These are phyloP conservation scores for Onychomys arenicola DNA, from an alignment of 2,797 vertebrate genomes.

Conservation along the genomic window DNA sequence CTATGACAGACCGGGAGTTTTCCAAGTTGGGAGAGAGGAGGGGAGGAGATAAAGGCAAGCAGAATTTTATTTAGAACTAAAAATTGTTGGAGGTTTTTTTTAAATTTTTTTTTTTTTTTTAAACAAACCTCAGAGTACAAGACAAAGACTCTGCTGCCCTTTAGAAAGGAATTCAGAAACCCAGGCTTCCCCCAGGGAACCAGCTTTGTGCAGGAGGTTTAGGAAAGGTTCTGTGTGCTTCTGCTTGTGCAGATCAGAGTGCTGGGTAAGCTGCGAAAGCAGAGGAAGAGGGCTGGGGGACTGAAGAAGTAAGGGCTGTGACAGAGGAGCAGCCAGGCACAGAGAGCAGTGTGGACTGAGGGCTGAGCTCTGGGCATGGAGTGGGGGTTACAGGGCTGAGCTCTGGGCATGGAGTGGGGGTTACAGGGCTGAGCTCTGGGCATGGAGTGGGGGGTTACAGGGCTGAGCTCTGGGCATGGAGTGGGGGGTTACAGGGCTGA, in stretches of 20 bases:
- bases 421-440: too few species aligned
- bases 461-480: too few species aligned
- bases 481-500: too few species aligned
- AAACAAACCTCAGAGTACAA: background rate
- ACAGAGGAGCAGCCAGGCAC: background rate
- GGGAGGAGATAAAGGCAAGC: background rate
- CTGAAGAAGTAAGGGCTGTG: background rate
- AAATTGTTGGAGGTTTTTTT: background rate
- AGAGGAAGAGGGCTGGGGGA: background rate
- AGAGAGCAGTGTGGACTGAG: background rate
- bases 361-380: background rate
- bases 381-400: too few species aligned
- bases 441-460: too few species aligned
- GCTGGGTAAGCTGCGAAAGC: background rate
- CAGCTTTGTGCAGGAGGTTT: background rate
- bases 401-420: too few species aligned
- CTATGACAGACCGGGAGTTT: background rate
- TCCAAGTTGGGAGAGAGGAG: background rate
- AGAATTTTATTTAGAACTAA: background rate
- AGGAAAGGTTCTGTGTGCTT: background rate
- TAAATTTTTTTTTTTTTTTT: too few species aligned
- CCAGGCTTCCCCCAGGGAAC: background rate
- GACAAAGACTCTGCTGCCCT: background rate
- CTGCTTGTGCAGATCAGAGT: background rate
- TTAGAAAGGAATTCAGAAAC: background rate